phyloP scores from a whole-genome alignment of 2,888 invertebrate genomes.

The Ligdia adustata region DNA sequence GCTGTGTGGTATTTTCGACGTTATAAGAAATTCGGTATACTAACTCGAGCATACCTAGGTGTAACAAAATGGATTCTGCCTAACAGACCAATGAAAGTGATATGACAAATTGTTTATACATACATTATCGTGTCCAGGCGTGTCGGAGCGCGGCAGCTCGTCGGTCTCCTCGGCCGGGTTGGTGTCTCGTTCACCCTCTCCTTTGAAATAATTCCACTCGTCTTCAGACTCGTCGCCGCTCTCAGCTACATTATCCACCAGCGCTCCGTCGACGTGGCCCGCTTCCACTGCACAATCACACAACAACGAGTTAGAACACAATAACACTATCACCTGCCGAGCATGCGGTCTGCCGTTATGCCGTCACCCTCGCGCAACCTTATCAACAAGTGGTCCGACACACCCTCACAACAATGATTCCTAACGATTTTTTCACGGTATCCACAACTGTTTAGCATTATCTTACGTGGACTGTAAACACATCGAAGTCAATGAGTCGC shows the following conservation, averaged over 20 bases:
- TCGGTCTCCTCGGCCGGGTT: constrained; percentile 84
- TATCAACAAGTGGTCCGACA: constrained; percentile 74
- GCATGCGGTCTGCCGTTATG: constrained; percentile 5
- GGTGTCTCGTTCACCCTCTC: constrained; percentile 85
- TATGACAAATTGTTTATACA: no score
- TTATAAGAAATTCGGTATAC: no score
- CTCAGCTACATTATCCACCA: constrained; percentile 90
- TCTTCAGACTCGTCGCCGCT: constrained; percentile 92
- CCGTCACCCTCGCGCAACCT: constrained; percentile 19
- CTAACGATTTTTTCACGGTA: constrained; percentile 27
- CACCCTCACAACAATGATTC: constrained; percentile 60
- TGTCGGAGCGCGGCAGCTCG: constrained; percentile 75
- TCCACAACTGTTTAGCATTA: constrained; percentile 1
- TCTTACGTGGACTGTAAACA: constrained; percentile 15
- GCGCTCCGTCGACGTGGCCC: constrained; percentile 76
- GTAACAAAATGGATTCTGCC: no score
- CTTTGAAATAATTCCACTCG: constrained; percentile 94
- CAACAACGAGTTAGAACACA: constrained; percentile 42
- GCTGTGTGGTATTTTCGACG: constrained; percentile 28
- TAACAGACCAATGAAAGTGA: no score
- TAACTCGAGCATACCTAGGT: no score
- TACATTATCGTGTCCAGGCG: constrained; percentile 78
- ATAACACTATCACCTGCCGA: constrained; percentile 46
- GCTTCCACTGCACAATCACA: constrained; percentile 69
- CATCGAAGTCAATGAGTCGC: constrained; percentile 45